Evolutionary conservation across 1,140 invertebrate genomes (phyloP).

Genomic region (Anoplolepis gracilipes): DNA sequence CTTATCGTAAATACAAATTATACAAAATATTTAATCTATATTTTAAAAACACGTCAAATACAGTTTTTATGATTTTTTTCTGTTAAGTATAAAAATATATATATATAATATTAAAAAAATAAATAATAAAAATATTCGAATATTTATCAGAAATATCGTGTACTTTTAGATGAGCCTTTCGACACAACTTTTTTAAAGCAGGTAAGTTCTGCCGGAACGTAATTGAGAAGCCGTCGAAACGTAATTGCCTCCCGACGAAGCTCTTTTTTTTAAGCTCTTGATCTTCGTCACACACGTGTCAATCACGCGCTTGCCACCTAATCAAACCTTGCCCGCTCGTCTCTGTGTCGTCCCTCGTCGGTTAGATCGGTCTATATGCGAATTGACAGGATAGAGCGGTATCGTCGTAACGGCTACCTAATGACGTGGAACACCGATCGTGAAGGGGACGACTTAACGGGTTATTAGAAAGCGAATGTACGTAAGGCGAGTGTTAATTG

Average conservation of each 20-base stretch:
- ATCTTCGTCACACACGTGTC: slow-evolving; percentile 14
- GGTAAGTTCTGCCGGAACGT: background rate
- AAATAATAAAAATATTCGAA: no score
- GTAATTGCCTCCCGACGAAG: slow-evolving; percentile 33
- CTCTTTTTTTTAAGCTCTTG: slow-evolving; percentile 23
- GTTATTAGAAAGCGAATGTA: slow-evolving; percentile 34
- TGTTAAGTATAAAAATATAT: no score
- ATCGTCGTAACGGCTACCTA: background rate
- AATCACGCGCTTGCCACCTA: background rate
- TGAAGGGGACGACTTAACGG: slow-evolving; percentile 7
- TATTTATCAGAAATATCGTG: no score
- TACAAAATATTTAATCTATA: no score
- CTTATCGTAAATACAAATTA: no score
- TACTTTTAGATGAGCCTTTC: no score
- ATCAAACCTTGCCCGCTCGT: background rate
- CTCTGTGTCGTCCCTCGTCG: no score
- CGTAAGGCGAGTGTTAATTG: slow-evolving; percentile 47
- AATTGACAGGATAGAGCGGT: background rate
- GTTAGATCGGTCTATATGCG: no score
- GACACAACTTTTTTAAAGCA: background rate
- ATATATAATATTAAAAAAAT: no score
- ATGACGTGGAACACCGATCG: slow-evolving; percentile 11
- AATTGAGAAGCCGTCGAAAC: slow-evolving; percentile 46
- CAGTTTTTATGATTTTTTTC: no score
- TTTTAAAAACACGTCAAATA: no score